Evolutionary conservation across 2,888 invertebrate species (phyloP).

Genomic region (Zelleria hepariella): DNA sequence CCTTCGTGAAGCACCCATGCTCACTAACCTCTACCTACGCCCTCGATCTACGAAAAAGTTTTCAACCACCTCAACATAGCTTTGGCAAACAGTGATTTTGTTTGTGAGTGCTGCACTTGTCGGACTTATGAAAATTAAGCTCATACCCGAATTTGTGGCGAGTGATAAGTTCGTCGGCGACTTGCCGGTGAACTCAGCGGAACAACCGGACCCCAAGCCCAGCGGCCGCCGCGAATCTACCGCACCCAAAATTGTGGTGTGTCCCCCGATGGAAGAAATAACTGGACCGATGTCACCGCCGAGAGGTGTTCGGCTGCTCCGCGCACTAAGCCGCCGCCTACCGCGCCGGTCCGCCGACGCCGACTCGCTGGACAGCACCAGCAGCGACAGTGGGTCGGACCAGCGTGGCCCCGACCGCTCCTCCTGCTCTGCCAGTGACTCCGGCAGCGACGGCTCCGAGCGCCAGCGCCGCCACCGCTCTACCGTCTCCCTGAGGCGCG

Average conservation of each 20-base stretch:
- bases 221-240: constrained; percentile 40
- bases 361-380: constrained; percentile 56
- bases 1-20: constrained; percentile 34
- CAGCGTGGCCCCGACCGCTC: constrained; percentile 55
- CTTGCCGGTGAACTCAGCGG: constrained; percentile 36
- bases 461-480: constrained; percentile 64
- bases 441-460: constrained; percentile 74
- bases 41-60: constrained; percentile 46
- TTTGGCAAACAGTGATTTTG: constrained; percentile 16
- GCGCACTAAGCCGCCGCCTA: constrained; percentile 76
- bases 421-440: constrained; percentile 74
- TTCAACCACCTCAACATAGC: constrained; percentile 24
- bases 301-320: constrained; percentile 76
- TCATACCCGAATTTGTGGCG: constrained; percentile 40
- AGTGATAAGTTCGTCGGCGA: constrained; percentile 45
- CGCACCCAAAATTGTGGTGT: constrained; percentile 62
- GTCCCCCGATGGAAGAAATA: constrained; percentile 64
- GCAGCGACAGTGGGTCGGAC: constrained; percentile 55
- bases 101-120: constrained; percentile 22
- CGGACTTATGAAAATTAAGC: constrained; percentile 56
- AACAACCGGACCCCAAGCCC: constrained; percentile 31
- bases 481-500: constrained; percentile 78
- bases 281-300: constrained; percentile 69
- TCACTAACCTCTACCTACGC: constrained; percentile 19
- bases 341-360: constrained; percentile 64